Evolutionary conservation across 2,113 vertebrate genomes (phyloP), one percentile per base, ranked within the genome.

Genomic region (Oreochromis tanganicae): DNA sequence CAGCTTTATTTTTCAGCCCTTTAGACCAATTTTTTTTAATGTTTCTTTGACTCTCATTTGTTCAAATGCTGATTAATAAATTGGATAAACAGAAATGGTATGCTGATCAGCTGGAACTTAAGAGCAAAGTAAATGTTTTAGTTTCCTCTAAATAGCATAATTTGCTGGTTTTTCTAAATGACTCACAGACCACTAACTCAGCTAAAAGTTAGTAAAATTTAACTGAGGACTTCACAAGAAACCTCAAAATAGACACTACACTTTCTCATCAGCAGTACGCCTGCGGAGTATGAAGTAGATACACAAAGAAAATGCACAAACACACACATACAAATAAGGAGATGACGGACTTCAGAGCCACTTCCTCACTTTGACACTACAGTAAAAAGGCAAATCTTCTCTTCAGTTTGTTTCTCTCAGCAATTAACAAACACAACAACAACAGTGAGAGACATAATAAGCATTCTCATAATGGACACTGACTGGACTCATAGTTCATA

Each of bases 281-380:
- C 21, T 56, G 54, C 21, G 0, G 21, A 56, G 21, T 56, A 24
- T 56, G 11, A 24, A 3, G 54, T 56, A 56, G 11, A 24, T 56
- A 7, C 21, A 56, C 54, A 13, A 56, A 24, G 21, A 56, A 0
- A 55, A 11, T 24, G n/a, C n/a, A 24, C n/a, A 55, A 55, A 56
- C 21, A 56, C 54, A 13, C 11, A 56, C 54, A 13, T 13, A 13
- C 6, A 56, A 13, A 24, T 24, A 56, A 24, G 54, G 54, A 24
- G 5, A 55, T 21, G 54, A 56, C 1, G 0, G n/a, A 11, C 54
- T 24, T 56, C 54, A 56, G n/a, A 56, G 54, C 1, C 21, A 3
- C 54, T 24, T 13, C 6, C 3, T 56, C 54, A 56, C 54, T 56
- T 56, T 56, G 10, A 56, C 21, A 24, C 21, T 24, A 2, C 11